These are phyloP conservation scores for Archivesica marissinica DNA, from an alignment of 1,140 invertebrate species.

Conservation along the genomic window DNA sequence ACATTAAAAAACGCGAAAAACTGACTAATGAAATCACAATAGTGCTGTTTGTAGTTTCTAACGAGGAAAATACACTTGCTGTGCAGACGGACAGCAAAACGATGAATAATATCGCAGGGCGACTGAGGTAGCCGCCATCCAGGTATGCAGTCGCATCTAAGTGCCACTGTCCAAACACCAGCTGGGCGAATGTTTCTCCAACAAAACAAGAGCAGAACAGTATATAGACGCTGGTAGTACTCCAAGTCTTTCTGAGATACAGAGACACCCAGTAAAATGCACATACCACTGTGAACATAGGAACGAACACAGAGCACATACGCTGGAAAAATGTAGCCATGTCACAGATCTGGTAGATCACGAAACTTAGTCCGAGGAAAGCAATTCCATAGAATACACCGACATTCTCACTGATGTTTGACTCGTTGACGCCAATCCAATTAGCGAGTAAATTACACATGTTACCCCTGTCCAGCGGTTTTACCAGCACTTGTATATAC, in stretches of 20 bases:
- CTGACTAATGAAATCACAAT: slow-evolving; percentile 81
- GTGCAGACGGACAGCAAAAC: slow-evolving; percentile 78
- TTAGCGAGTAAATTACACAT: slow-evolving; percentile 74
- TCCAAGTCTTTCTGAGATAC: slow-evolving; percentile 82
- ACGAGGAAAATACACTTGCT: slow-evolving; percentile 81
- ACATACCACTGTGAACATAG: slow-evolving; percentile 82
- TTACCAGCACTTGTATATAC: slow-evolving; percentile 81
- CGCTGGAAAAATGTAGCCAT: slow-evolving; percentile 80
- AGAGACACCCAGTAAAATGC: slow-evolving; percentile 83
- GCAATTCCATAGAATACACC: slow-evolving; percentile 75
- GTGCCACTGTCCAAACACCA: slow-evolving; percentile 69
- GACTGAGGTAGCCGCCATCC: slow-evolving; percentile 61
- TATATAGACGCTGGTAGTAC: slow-evolving; percentile 82
- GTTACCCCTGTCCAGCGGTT: slow-evolving; percentile 80
- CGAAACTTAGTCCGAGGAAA: slow-evolving; percentile 69
- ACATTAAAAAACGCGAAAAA: slow-evolving; percentile 81
- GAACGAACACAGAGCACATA: slow-evolving; percentile 79
- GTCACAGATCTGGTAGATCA: slow-evolving; percentile 80
- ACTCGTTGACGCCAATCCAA: slow-evolving; percentile 76
- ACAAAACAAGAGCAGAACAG: slow-evolving; percentile 82
- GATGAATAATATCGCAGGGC: slow-evolving; percentile 77
- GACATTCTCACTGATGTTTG: slow-evolving; percentile 76
- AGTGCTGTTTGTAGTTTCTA: slow-evolving; percentile 81
- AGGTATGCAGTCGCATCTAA: slow-evolving; percentile 26
- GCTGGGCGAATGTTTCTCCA: slow-evolving; percentile 81